Evolutionary conservation across 2,888 invertebrate genomes (phyloP).

Genomic region (Neoascia interrupta): DNA sequence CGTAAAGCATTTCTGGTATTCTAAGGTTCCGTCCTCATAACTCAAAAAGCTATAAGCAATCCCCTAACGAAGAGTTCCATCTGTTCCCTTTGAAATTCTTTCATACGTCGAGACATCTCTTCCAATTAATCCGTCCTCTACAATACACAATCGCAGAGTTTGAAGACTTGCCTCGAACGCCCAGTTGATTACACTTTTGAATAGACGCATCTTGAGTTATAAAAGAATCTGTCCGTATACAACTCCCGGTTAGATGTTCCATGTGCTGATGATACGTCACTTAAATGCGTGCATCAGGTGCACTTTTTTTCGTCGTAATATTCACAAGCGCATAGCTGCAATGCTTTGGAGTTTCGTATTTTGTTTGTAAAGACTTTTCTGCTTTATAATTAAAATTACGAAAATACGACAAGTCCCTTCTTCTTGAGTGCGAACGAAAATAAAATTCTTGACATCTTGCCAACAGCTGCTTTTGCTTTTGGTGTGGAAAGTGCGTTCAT

Average conservation of each 20-base stretch:
- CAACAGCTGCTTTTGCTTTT: constrained; percentile 62
- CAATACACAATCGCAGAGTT: constrained; percentile 8
- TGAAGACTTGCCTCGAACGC: constrained; percentile 23
- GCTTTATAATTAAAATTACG: constrained; percentile 43
- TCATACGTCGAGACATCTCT: constrained; percentile 37
- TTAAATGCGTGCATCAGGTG: constrained; percentile 62
- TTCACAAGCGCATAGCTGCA: constrained; percentile 27
- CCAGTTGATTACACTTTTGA: constrained; percentile 39
- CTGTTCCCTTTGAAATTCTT: constrained; percentile 53
- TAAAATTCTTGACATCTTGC: constrained; percentile 69
- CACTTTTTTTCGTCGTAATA: constrained; percentile 47
- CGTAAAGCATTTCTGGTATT: too few species aligned
- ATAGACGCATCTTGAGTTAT: constrained; percentile 18
- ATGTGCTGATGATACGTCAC: constrained; percentile 51
- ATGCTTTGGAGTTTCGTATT: constrained; percentile 26
- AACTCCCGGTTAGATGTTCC: not conserved
- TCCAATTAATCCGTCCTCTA: constrained; percentile 59
- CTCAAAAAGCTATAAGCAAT: constrained; percentile 55
- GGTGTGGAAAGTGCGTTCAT: constrained; percentile 46
- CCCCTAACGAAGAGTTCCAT: constrained; percentile 56
- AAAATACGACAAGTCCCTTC: constrained; percentile 49
- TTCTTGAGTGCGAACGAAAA: constrained; percentile 56
- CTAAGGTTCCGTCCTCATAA: too few species aligned
- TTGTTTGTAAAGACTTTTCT: constrained; percentile 34
- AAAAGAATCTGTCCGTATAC: not conserved